Evolutionary conservation across 2,888 invertebrate genomes (phyloP).

Genomic region (Cheilosia vernalis): DNA sequence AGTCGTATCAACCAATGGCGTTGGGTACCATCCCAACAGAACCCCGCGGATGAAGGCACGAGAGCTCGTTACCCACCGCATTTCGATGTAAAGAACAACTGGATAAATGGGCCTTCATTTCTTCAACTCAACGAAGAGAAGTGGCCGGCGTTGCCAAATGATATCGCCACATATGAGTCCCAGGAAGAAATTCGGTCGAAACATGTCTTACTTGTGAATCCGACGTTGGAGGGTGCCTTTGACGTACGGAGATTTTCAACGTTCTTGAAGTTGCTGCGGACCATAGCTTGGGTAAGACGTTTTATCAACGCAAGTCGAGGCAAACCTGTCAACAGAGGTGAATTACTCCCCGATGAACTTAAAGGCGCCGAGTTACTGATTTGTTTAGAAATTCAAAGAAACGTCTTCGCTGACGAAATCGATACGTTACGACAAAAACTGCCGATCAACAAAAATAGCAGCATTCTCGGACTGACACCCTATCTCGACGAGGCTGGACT

Average conservation of each 20-base stretch:
- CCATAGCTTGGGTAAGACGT: constrained; percentile 13
- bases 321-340: neutral
- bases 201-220: neutral
- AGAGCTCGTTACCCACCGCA: constrained; percentile 9
- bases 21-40: constrained; percentile 30
- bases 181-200: no score
- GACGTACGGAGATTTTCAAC: constrained; percentile 16
- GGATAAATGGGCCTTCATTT: constrained; percentile 28
- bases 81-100: constrained; percentile 14
- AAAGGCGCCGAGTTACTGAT: constrained; percentile 21
- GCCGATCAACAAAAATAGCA: constrained; percentile 11
- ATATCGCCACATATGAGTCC: constrained; percentile 1
- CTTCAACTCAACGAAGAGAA: neutral
- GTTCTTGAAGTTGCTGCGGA: constrained; percentile 15
- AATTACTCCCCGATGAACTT: constrained; percentile 10
- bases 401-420: constrained; percentile 10
- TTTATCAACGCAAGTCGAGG: constrained; percentile 14
- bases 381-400: constrained; percentile 9
- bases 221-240: neutral
- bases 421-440: neutral
- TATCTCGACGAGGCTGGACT: constrained; percentile 10
- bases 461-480: constrained; percentile 13
- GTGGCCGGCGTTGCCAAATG: constrained; percentile 31
- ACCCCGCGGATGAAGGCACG: constrained; percentile 33
- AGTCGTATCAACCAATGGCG: constrained; percentile 9